These are phyloP conservation scores for Leuctra nigra DNA, from an alignment of 2,888 invertebrate species.

Conservation along the genomic window DNA sequence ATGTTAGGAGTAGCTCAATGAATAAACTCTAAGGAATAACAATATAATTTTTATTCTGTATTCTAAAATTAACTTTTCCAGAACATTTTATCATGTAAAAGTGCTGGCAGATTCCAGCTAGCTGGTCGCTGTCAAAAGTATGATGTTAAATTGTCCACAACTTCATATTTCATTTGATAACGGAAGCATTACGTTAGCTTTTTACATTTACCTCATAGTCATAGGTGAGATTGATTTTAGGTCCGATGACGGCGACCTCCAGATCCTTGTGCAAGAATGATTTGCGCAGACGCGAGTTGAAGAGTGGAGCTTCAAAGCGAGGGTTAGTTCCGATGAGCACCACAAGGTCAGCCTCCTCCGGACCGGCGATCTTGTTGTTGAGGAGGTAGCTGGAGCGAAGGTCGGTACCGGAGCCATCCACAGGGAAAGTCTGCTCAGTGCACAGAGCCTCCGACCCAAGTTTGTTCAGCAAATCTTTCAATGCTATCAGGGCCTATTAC, in stretches of 20 bases:
- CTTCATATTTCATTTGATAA: no score
- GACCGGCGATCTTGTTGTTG: slow-evolving; percentile 80
- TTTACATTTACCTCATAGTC: slow-evolving; percentile 80
- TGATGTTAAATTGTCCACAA: no score
- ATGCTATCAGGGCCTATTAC: slow-evolving; percentile 61
- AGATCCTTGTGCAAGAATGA: slow-evolving; percentile 92
- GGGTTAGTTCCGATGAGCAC: slow-evolving; percentile 95
- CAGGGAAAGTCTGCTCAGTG: slow-evolving; percentile 89
- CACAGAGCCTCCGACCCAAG: slow-evolving; percentile 79
- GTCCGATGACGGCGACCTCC: slow-evolving; percentile 77
- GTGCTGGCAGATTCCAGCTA: no score
- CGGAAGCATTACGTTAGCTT: no score
- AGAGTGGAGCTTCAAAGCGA: slow-evolving; percentile 91
- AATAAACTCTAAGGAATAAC: no score
- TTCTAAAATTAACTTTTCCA: no score
- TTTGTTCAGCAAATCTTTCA: slow-evolving; percentile 88
- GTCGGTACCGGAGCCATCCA: slow-evolving; percentile 72
- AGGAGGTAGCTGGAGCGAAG: slow-evolving; percentile 86
- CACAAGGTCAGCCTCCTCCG: slow-evolving; percentile 91
- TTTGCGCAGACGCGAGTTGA: slow-evolving; percentile 94
- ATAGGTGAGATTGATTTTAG: slow-evolving; percentile 87
- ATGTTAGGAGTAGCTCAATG: no score
- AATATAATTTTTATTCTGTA: no score
- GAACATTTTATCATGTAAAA: no score
- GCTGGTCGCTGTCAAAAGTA: no score